Evolutionary conservation across 2,888 invertebrate genomes (phyloP).

Genomic region (Tanaodytes sp.): DNA sequence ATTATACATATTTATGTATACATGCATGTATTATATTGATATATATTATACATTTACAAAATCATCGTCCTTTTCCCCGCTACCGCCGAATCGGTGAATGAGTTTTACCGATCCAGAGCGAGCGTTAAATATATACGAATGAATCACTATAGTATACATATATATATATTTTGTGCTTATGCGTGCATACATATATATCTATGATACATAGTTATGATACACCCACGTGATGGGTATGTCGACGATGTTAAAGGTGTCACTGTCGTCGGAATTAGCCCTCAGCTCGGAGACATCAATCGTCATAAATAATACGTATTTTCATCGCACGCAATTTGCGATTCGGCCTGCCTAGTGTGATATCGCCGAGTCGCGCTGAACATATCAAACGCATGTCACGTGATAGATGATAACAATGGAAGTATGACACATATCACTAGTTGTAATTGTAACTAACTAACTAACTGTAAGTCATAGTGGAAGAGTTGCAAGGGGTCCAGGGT

Average conservation of each 20-base stretch:
- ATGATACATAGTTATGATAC: too few species aligned
- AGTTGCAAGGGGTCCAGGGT: constrained; percentile 4
- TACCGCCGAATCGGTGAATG: too few species aligned
- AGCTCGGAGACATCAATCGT: constrained; percentile 47
- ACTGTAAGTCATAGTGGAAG: constrained; percentile 28
- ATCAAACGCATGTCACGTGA: constrained; percentile 37
- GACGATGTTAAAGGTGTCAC: constrained; percentile 30
- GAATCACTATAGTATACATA: constrained; percentile 25
- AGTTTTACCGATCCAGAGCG: constrained; percentile 2
- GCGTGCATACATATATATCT: too few species aligned
- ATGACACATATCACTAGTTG: constrained; percentile 50
- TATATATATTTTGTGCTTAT: not conserved
- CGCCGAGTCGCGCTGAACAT: constrained; percentile 48
- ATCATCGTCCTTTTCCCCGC: too few species aligned
- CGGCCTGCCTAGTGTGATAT: constrained; percentile 53
- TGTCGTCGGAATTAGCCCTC: constrained; percentile 38
- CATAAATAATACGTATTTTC: constrained; percentile 41
- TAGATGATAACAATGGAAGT: constrained; percentile 28
- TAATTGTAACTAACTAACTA: constrained; percentile 34
- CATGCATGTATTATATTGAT: constrained; percentile 30
- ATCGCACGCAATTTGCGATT: constrained; percentile 41
- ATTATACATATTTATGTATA: constrained; percentile 33
- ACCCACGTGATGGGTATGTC: constrained; percentile 30
- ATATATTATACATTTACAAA: constrained; percentile 1
- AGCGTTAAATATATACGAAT: constrained; percentile 18